Evolutionary conservation across 2,888 invertebrate genomes (phyloP).

Genomic region (Graphium colonna): DNA sequence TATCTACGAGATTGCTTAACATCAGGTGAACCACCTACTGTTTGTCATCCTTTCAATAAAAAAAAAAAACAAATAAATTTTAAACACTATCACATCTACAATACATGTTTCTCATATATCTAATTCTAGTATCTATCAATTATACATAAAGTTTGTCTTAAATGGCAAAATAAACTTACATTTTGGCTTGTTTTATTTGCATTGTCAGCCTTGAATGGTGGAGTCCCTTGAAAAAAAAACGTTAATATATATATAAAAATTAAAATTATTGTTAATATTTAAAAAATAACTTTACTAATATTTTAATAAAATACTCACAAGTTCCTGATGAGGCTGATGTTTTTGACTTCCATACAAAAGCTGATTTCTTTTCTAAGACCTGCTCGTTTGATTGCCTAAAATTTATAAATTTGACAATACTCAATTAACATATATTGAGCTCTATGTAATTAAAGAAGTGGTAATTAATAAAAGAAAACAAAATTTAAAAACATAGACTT

Average conservation of each 20-base stretch:
- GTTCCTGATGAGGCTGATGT: conserved; percentile 24
- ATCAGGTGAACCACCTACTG: background rate
- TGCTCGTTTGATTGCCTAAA: conserved; percentile 40
- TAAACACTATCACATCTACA: too few relatives aligned
- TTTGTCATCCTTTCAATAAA: too few relatives aligned
- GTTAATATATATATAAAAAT: conserved; percentile 6
- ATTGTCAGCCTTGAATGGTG: conserved; percentile 44
- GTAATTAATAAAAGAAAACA: too few relatives aligned
- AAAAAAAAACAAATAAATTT: too few relatives aligned
- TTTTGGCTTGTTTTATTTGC: conserved; percentile 18
- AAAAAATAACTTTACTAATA: too few relatives aligned
- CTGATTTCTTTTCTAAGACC: conserved; percentile 48
- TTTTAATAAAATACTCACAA: conserved; percentile 40
- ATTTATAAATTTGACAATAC: conserved; percentile 18
- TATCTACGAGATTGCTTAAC: too few relatives aligned
- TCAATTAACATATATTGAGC: background rate
- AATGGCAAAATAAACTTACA: conserved; percentile 6
- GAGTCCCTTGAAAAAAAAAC: conserved; percentile 45
- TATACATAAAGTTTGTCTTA: background rate
- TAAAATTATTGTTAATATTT: too few relatives aligned
- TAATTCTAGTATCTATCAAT: too few relatives aligned
- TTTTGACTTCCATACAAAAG: conserved; percentile 58
- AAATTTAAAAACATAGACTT: too few relatives aligned
- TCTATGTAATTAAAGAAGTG: too few relatives aligned
- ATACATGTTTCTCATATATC: too few relatives aligned